Evolutionary conservation across 2,888 invertebrate species (phyloP).

Genomic region (Tupiocoris notatus): DNA sequence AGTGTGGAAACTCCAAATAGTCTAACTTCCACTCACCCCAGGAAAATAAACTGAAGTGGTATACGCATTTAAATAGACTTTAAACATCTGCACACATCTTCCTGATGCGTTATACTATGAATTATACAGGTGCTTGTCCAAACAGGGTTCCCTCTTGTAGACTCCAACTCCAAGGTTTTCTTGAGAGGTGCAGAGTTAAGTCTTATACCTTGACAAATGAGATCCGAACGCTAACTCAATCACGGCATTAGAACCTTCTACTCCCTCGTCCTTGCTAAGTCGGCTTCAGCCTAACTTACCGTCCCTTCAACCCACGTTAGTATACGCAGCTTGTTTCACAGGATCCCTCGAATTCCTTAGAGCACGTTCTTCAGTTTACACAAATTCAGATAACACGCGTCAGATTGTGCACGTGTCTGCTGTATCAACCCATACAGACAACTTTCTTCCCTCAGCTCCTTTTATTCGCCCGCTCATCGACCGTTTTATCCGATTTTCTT

Average conservation of each 20-base stretch:
- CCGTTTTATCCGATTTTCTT: not conserved
- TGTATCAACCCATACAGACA: not conserved
- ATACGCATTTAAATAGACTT: too few relatives aligned
- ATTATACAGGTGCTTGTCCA: too few relatives aligned
- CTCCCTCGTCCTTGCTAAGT: too few relatives aligned
- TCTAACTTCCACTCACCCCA: too few relatives aligned
- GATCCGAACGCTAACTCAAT: slow-evolving; percentile 27
- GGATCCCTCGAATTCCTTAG: not conserved
- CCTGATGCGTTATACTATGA: too few relatives aligned
- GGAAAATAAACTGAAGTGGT: too few relatives aligned
- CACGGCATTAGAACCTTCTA: slow-evolving; percentile 7
- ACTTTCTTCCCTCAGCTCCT: not conserved
- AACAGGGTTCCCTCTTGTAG: not conserved
- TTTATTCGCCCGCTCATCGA: too few relatives aligned
- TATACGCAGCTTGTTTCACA: not conserved
- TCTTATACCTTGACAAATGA: slow-evolving; percentile 2
- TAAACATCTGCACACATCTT: too few relatives aligned
- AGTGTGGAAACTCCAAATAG: too few relatives aligned
- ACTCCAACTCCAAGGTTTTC: not conserved
- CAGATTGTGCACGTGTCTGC: not conserved
- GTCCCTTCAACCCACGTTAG: not conserved
- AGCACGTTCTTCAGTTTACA: slow-evolving; percentile 16
- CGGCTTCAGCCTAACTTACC: not conserved
- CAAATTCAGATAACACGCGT: slow-evolving; percentile 1
- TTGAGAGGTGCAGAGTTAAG: not conserved